A percentile compares a stretch with the other conserved stretches of the same genome.
Conservation (phyloP, 2,797 vertebrate genomes). For the Galagoides demidoff region DNA sequence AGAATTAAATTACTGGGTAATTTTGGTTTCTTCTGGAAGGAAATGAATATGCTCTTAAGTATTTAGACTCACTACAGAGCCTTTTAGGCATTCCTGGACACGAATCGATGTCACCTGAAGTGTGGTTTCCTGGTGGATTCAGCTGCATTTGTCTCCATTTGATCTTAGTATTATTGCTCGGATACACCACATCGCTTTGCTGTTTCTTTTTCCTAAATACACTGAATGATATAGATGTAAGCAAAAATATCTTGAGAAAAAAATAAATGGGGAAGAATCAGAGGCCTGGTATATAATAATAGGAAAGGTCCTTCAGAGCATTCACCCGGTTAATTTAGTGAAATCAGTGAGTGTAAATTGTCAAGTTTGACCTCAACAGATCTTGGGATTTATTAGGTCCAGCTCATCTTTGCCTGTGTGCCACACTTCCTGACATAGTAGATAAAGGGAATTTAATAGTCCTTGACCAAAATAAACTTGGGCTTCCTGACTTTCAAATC, state of each 20-base stretch:
- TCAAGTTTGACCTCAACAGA: slow-evolving; percentile 34
- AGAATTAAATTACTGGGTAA: slow-evolving; percentile 75
- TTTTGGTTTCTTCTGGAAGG: slow-evolving; percentile 68
- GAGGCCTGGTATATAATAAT: neutral
- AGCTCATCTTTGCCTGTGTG: neutral
- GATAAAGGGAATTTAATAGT: neutral
- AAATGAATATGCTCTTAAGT: slow-evolving; percentile 76
- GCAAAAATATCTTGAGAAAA: neutral
- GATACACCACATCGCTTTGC: neutral
- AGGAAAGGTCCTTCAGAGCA: slow-evolving; percentile 60
- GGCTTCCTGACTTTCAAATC: slow-evolving; percentile 62
- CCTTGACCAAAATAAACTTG: slow-evolving; percentile 42
- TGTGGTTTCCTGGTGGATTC: slow-evolving; percentile 55
- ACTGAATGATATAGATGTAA: slow-evolving; percentile 36
- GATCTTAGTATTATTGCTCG: neutral
- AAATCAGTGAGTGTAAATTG: neutral
- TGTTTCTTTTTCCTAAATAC: neutral
- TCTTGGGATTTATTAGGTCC: neutral
- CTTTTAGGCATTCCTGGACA: slow-evolving; percentile 67
- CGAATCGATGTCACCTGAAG: slow-evolving; percentile 62
- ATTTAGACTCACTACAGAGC: slow-evolving; percentile 66
- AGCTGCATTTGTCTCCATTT: slow-evolving; percentile 72
- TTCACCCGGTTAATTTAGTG: slow-evolving; percentile 11
- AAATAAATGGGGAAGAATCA: neutral
- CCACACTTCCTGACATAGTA: slow-evolving; percentile 6